These are phyloP conservation scores for Calycopis cecrops DNA, from an alignment of 1,140 invertebrate species.

Conservation along the genomic window DNA sequence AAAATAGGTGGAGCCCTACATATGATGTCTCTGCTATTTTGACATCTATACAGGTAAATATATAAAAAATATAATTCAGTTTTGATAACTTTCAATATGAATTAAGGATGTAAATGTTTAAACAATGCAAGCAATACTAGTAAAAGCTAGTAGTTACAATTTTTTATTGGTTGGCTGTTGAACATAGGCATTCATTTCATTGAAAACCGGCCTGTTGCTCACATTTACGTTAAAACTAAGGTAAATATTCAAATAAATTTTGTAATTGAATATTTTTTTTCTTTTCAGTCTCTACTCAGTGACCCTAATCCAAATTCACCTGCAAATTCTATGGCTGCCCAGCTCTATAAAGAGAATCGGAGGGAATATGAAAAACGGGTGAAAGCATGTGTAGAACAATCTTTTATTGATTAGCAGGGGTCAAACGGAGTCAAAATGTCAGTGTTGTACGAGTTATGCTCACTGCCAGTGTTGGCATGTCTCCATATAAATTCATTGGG, in stretches of 20 bases:
- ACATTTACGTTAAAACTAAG: too few relatives aligned
- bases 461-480: constrained; percentile 44
- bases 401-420: constrained; percentile 91
- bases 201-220: too few relatives aligned
- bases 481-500: constrained; percentile 56
- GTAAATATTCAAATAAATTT: not conserved
- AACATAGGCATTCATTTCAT: too few relatives aligned
- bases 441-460: constrained; percentile 35
- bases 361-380: constrained; percentile 97
- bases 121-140: not conserved
- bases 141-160: too few relatives aligned
- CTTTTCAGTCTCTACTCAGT: constrained; percentile 92
- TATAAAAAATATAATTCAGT: constrained; percentile 5
- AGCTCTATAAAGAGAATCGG: constrained; percentile 96
- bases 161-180: too few relatives aligned
- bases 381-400: constrained; percentile 97
- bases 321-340: constrained; percentile 96
- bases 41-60: constrained; percentile 90
- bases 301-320: constrained; percentile 98
- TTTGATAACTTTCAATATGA: not conserved
- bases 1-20: constrained; percentile 99
- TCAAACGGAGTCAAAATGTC: constrained; percentile 33
- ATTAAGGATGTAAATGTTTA: too few relatives aligned
- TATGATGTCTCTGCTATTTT: constrained; percentile 99
- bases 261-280: constrained; percentile 31